Base-by-base conservation (phyloP, 1,140 invertebrate genomes). In the Calliopsis andreniformis region DNA sequence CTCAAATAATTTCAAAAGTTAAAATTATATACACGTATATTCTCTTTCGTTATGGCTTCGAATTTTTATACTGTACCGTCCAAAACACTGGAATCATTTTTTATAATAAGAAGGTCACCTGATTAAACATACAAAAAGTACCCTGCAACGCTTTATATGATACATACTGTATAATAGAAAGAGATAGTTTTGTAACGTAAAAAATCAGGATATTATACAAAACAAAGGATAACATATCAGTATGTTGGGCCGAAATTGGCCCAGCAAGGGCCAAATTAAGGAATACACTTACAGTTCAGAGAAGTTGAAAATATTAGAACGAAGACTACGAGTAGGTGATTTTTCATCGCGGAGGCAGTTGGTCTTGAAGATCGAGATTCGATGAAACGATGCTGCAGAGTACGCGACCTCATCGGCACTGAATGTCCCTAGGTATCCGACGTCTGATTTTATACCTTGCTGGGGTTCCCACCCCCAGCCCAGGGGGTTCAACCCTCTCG, bases 361-460 rank as follows among this genome's bases (percentile, higher is more conserved):
- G 10, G 2, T 45, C 20, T 43, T 23, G 4, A 18, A 16, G 58
- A 55, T 82, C 28, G 16, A 59, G 61, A 67, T 68, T 59, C 58
- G 39, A 79, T 63, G 63, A 55, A 55, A 16, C 39, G 66, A 79
- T 55, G 70, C 56, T 77, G 51, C 71, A 51, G 61, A 71, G 64
- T 30, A 66, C 68, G 61, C 66, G 83, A 83, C 78, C 66, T 51
- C 56, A 70, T 59, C 63, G 59, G 72, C 67, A 88, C 87, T 88
- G 87, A 78, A 80, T 83, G 59, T 42, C 78, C 58, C 56, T 70
- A 71, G 72, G 76, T 83, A 82, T 45, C 63, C 67, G 70, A 51
- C 80, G 75, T 81, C 79, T 68, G 78, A 82, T 87, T 88, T 88
- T 88, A 88, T 88, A 88, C 86, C 85, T 83, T 70, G 78, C 80